Evolutionary conservation across 2,113 vertebrate species (phyloP).

Genomic region (Narcine bancroftii): DNA sequence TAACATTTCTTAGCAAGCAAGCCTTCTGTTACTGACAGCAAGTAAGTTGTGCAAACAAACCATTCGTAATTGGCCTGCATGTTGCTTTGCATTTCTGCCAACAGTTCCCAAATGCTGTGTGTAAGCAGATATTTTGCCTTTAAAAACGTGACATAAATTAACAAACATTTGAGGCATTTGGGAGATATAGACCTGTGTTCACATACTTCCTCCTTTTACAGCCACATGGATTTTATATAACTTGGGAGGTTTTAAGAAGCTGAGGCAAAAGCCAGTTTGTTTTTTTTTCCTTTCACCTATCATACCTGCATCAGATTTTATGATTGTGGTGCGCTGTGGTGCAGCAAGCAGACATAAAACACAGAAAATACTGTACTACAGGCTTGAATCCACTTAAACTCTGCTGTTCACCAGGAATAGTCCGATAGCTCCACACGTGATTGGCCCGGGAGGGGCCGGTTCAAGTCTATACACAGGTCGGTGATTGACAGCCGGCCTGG

Average conservation of each 20-base stretch:
- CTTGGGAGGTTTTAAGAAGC: not conserved
- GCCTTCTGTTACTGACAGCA: not conserved
- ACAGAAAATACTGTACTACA: too few species aligned
- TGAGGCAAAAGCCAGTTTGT: not conserved
- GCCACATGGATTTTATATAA: not conserved
- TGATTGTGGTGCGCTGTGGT: too few species aligned
- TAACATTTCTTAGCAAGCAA: too few species aligned
- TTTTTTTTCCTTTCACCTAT: not conserved
- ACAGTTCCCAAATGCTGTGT: not conserved
- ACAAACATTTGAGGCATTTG: not conserved
- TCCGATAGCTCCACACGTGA: too few species aligned
- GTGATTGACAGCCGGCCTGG: too few species aligned
- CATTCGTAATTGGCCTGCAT: not conserved
- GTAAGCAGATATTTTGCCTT: not conserved
- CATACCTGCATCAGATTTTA: not conserved
- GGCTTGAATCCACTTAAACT: too few species aligned
- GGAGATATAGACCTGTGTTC: not conserved
- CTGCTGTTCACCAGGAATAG: too few species aligned
- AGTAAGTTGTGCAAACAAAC: not conserved
- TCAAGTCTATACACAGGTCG: too few species aligned
- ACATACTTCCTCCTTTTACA: not conserved
- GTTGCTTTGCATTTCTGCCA: not conserved
- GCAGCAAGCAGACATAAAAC: too few species aligned
- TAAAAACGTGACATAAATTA: not conserved
- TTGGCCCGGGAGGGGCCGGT: too few species aligned